These are phyloP conservation scores for Anarhynchus alexandrinus DNA, from an alignment of 2,113 vertebrate species.

Conservation along the genomic window DNA sequence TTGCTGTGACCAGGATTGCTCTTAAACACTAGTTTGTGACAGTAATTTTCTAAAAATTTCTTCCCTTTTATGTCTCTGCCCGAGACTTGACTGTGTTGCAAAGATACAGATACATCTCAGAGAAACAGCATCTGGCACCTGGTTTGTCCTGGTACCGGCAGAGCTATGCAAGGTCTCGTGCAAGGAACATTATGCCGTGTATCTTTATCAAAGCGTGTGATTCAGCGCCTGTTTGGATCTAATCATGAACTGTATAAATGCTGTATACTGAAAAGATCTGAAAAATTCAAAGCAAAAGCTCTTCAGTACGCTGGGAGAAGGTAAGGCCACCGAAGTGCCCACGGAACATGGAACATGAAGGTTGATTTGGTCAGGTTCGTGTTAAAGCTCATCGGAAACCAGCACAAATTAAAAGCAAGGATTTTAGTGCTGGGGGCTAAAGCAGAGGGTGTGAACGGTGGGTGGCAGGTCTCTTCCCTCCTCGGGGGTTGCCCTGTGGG, in stretches of 20 bases:
- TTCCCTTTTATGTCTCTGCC: neutral
- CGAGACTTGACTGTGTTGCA: neutral
- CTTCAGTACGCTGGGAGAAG: neutral
- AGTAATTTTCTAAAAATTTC: neutral
- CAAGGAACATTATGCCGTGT: neutral
- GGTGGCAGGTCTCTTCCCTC: neutral
- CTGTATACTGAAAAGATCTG: neutral
- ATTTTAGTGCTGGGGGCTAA: neutral
- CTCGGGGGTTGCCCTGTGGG: fast-evolving
- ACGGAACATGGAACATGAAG: neutral
- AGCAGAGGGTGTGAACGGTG: fast-evolving
- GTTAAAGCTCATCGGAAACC: neutral
- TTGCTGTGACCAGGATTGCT: neutral
- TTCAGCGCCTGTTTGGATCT: neutral
- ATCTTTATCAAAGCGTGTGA: neutral
- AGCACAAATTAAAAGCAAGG: neutral
- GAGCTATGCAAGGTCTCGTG: neutral
- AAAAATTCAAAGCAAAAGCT: neutral
- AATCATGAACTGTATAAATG: neutral
- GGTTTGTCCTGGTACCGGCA: neutral
- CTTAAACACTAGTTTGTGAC: neutral
- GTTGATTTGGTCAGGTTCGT: neutral
- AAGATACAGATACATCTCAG: neutral
- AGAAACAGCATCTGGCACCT: neutral
- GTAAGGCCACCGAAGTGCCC: fast-evolving